Percentiles rank a stretch among this genome's conserved stretches.
Conservation (phyloP, 2,797 vertebrate genomes). For the Gorsachius magnificus region DNA sequence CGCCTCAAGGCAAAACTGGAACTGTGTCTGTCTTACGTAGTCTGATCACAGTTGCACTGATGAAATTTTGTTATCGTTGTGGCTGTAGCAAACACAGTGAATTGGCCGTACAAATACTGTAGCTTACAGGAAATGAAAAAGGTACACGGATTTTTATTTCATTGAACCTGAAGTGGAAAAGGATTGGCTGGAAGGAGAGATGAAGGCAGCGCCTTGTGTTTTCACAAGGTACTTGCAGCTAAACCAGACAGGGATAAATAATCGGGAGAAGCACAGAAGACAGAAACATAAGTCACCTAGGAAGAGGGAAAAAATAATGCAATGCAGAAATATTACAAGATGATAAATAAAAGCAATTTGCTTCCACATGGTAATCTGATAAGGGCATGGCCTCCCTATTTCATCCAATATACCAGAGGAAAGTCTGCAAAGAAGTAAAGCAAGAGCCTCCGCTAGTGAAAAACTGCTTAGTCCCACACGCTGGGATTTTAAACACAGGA, state of each 20-base stretch:
- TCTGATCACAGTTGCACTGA: not conserved
- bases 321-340: not conserved
- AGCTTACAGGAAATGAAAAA: not conserved
- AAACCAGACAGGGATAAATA: not conserved
- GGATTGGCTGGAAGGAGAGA: not conserved
- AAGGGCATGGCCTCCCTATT: not conserved
- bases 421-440: not conserved
- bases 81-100: not conserved
- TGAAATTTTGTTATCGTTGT: not conserved
- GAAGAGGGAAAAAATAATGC: not conserved
- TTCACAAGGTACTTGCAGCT: not conserved
- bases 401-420: not conserved
- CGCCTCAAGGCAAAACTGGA: not conserved
- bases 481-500: not conserved
- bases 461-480: not conserved
- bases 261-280: not conserved
- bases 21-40: not conserved
- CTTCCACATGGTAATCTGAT: not conserved
- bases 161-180: not conserved
- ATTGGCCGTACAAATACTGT: not conserved
- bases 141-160: not conserved
- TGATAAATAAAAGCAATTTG: not conserved
- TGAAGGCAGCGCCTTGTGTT: not conserved
- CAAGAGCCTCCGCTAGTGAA: not conserved
- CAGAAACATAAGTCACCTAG: not conserved